Base-by-base conservation (phyloP, 1,140 invertebrate species). In the Pollicipes pollicipes region DNA sequence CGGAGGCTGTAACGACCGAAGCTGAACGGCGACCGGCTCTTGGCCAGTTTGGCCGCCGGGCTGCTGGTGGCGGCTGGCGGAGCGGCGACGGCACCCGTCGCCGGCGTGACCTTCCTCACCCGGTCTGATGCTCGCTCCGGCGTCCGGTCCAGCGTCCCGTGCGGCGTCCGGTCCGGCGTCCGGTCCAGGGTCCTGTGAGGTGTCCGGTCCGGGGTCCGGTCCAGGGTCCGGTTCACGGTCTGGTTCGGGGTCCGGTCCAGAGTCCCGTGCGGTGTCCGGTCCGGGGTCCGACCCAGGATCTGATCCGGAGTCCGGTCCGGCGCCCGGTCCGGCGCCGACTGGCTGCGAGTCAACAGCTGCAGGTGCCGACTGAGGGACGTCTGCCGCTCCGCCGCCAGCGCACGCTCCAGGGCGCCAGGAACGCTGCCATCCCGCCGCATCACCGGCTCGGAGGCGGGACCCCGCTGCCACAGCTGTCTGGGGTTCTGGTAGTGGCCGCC, bases 21-120 rank as follows among this genome's bases (percentile, higher is more conserved):
- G 28, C 64, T 29, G 64, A 66, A 66, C 28, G 64, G 64, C 27
- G 64, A 66, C 8, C 64, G 64, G n/a, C 27, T 64, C 71, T 69
- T 35, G 70, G 69, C 30, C n/a, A n/a, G n/a, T n/a, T n/a, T n/a
- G n/a, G n/a, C n/a, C n/a, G n/a, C n/a, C n/a, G n/a, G n/a, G n/a
- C n/a, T n/a, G n/a, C n/a, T n/a, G n/a, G n/a, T n/a, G n/a, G n/a
- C n/a, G n/a, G n/a, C n/a, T 72, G 70, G 2, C 64, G 27, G 29
- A 35, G 30, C 26, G 35, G 68, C 13, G 30, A 64, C 27, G 21
- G 32, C 45, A 35, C 32, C 32, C 4, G 32, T 16, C 4, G 32
- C 32, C 32, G 32, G 32, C 4, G 32, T 35, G 4, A 16, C 4
- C 32, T 35, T 35, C 32, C 32, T 35, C 4, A 35, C 32, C 32